Percentiles rank a stretch among this genome's conserved stretches.
phyloP scores from a whole-genome alignment of 2,888 invertebrate species.

The Prenolepis imparis region DNA sequence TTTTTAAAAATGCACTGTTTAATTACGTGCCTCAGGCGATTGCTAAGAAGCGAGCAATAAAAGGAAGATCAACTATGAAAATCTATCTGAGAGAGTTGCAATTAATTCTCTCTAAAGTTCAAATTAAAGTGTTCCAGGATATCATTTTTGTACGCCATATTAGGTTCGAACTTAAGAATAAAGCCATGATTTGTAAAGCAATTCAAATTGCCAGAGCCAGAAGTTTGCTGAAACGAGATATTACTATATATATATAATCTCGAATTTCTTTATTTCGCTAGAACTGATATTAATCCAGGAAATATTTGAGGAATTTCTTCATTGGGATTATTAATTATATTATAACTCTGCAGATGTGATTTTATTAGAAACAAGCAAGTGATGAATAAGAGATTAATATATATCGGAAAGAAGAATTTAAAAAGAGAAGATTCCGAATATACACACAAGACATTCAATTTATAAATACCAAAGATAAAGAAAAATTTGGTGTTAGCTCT shows the following conservation, averaged over 20 bases:
- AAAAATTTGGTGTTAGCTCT: conserved; percentile 78
- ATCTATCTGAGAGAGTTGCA: background rate
- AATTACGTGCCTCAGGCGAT: background rate
- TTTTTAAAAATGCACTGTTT: background rate
- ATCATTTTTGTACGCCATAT: conserved; percentile 8
- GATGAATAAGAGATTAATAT: conserved; percentile 6
- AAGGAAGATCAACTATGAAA: background rate
- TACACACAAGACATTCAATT: conserved; percentile 60
- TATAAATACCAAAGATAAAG: conserved; percentile 79
- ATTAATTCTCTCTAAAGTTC: background rate
- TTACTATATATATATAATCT: too few relatives aligned
- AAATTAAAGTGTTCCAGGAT: conserved; percentile 22
- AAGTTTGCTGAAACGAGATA: conserved; percentile 1
- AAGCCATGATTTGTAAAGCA: conserved; percentile 4
- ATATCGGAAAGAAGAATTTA: background rate
- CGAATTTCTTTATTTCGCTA: background rate
- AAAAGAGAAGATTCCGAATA: conserved; percentile 24
- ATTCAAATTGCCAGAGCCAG: background rate
- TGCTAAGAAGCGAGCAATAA: background rate
- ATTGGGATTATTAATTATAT: conserved; percentile 17
- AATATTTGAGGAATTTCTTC: background rate
- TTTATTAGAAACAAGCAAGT: background rate
- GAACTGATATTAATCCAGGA: background rate
- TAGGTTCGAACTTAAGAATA: background rate
- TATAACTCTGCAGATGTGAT: background rate